Conservation (phyloP, 2,888 invertebrate genomes). For the Itoplectis maculator region DNA sequence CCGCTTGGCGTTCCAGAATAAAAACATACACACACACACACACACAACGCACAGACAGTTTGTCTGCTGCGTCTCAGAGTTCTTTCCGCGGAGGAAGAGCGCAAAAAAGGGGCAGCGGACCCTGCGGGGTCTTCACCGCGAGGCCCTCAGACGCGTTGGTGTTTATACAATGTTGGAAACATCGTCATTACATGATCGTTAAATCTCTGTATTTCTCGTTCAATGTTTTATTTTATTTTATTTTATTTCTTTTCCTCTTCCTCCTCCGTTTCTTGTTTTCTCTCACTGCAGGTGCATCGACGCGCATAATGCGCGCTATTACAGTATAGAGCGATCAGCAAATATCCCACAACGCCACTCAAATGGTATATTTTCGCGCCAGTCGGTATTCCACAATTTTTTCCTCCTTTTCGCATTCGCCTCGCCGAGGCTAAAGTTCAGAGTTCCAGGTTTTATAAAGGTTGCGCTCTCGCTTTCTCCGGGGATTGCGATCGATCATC, state of each 20-base stretch:
- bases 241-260: slow-evolving; percentile 9
- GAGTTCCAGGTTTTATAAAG: slow-evolving; percentile 14
- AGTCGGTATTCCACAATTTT: not conserved
- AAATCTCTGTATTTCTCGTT: slow-evolving; percentile 35
- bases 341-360: not conserved
- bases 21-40: slow-evolving; percentile 24
- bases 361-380: not conserved
- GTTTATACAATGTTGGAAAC: slow-evolving; percentile 51
- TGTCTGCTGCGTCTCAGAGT: slow-evolving; percentile 20
- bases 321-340: not conserved
- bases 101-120: not conserved
- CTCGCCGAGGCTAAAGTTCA: slow-evolving; percentile 4
- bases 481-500: slow-evolving; percentile 6
- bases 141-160: slow-evolving; percentile 16
- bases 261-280: slow-evolving; percentile 21
- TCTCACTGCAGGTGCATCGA: slow-evolving; percentile 5
- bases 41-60: too few species aligned
- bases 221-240: slow-evolving; percentile 14
- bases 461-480: not conserved
- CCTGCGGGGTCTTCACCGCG: slow-evolving; percentile 2
- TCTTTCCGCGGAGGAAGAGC: slow-evolving; percentile 10
- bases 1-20: slow-evolving; percentile 31
- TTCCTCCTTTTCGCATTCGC: not conserved
- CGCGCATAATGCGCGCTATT: not conserved
- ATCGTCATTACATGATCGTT: slow-evolving; percentile 58